These are phyloP conservation scores for Pogonomyrmex barbatus DNA, from an alignment of 1,140 invertebrate species.

Conservation along the genomic window DNA sequence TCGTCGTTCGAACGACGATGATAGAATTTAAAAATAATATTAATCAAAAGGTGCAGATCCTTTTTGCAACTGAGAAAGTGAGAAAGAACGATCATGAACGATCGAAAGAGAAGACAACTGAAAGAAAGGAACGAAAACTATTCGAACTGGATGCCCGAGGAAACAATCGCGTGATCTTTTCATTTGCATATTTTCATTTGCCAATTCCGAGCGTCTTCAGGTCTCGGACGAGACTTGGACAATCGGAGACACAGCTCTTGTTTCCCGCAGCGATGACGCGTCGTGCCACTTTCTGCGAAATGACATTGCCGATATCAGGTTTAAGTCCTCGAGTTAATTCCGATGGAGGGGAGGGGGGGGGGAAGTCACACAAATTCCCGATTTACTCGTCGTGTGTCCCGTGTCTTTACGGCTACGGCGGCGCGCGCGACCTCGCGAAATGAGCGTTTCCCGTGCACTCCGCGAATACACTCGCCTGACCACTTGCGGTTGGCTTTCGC, in stretches of 20 bases:
- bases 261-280: neutral
- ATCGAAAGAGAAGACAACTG: too few relatives aligned
- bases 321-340: neutral
- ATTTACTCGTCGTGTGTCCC: neutral
- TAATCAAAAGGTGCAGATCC: neutral
- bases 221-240: neutral
- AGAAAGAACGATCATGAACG: neutral
- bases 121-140: neutral
- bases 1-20: neutral
- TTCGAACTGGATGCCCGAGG: too few relatives aligned
- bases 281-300: neutral
- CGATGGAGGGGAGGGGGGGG: too few relatives aligned
- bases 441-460: neutral
- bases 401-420: neutral
- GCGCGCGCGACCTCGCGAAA: neutral
- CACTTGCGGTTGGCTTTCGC: slow-evolving; percentile 35
- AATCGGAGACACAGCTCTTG: neutral
- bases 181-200: neutral
- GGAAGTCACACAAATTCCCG: neutral
- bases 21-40: neutral
- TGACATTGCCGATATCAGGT: neutral
- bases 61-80: neutral
- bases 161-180: neutral
- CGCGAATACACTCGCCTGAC: neutral
- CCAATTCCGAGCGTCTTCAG: neutral